A percentile compares a stretch with the other conserved stretches of the same genome.
Evolutionary conservation across 2,888 invertebrate genomes (phyloP).

Genomic region (Drosophila eohydei): DNA sequence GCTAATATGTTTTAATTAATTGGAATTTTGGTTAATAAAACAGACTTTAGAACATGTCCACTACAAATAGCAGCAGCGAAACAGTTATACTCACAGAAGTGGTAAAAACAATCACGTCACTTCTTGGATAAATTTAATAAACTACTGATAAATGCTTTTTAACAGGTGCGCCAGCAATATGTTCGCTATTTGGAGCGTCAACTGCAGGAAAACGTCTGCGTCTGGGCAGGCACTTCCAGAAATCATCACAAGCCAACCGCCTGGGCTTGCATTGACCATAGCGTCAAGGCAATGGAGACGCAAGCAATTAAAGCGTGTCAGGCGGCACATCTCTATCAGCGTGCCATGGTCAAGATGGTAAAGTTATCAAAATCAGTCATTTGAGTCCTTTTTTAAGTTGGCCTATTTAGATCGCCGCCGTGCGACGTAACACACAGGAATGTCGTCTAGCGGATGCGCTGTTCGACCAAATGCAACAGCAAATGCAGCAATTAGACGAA

Average conservation of each 20-base stretch:
- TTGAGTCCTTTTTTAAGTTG: neutral
- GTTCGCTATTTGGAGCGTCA: slow-evolving; percentile 77
- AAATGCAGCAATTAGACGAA: slow-evolving; percentile 13
- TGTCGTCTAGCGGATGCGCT: slow-evolving; percentile 66
- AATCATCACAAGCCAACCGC: slow-evolving; percentile 71
- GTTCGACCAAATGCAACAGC: slow-evolving; percentile 60
- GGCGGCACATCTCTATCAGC: slow-evolving; percentile 79
- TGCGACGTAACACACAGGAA: slow-evolving; percentile 77
- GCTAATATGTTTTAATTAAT: slow-evolving; percentile 11
- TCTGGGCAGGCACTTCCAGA: slow-evolving; percentile 60
- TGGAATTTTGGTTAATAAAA: neutral
- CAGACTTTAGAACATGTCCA: slow-evolving; percentile 39
- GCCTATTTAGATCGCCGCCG: slow-evolving; percentile 71
- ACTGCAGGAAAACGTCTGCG: slow-evolving; percentile 71
- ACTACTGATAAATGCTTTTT: neutral
- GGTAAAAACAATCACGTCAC: slow-evolving; percentile 39
- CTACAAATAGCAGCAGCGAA: slow-evolving; percentile 33
- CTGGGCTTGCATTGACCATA: slow-evolving; percentile 62
- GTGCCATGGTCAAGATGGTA: slow-evolving; percentile 82
- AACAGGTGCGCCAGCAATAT: slow-evolving; percentile 81
- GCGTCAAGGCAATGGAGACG: slow-evolving; percentile 71
- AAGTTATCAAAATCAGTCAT: too few species aligned
- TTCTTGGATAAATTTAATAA: neutral
- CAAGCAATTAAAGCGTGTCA: slow-evolving; percentile 79
- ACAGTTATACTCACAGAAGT: slow-evolving; percentile 65